Evolutionary conservation across 2,888 invertebrate species (phyloP), one percentile per base, ranked within the genome.

Genomic region (Onthophagus sagittarius): DNA sequence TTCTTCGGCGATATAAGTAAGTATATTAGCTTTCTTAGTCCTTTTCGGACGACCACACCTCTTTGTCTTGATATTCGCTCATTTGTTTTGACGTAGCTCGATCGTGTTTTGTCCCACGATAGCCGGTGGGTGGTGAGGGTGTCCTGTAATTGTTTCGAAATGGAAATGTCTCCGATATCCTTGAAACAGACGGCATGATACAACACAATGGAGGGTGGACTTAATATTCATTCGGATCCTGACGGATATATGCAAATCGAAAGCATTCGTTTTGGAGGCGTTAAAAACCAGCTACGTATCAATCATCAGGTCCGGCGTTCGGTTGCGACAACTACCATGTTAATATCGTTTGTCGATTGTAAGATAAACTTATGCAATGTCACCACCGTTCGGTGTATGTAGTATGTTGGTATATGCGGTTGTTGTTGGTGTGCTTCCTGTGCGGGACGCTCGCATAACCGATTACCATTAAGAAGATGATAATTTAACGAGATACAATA

Each of bases 91-190:
- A 67, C 67, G 67, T 23, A 15, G 32, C 23, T 15, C 32, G 32
- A 67, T 71, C 67, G 63, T 71, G 71, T 64, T 71, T 69, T 74
- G 71, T 72, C 74, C 71, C 71, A 74, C 74, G 71, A 63, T 62
- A 14, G 9, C 5, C 64, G 9, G 74, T 74, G 72, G 71, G 73
- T 71, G 73, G 73, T 71, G 73, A 73, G 71, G 71, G 72, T 72
- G 72, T 67, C 67, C 23, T n/a, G 67, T 67, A 53, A 53, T 53
- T 53, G 39, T 53, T 53, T 53, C 39, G 39, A 53, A 53, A 53
- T 53, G 39, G 39, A 53, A 53, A 53, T 53, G 39, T 53, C 39
- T 53, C 39, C 39, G 39, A 53, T 53, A 53, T 53, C 39, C 39
- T 53, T 53, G 39, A 53, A 53, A 53, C 39, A 11, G 9, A 11